A percentile compares a stretch with the other conserved stretches of the same genome.
Evolutionary conservation across 2,888 invertebrate genomes (phyloP).

Genomic region (Trissoscelio sp.): DNA sequence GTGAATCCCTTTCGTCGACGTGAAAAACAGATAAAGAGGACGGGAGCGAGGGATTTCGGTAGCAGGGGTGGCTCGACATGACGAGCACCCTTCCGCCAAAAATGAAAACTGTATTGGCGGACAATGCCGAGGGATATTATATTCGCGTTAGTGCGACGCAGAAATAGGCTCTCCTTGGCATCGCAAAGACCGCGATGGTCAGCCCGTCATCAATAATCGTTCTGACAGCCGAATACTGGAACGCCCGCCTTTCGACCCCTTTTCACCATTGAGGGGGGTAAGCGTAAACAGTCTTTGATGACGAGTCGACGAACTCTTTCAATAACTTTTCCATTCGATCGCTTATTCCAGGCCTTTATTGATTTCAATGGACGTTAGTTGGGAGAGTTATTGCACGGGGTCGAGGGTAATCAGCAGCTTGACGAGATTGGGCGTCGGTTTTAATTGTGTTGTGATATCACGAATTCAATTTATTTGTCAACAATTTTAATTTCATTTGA

Average conservation of each 20-base stretch:
- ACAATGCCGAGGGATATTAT: constrained; percentile 65
- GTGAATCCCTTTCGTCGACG: constrained; percentile 65
- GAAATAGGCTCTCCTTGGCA: constrained; percentile 61
- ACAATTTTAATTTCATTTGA: too few relatives aligned
- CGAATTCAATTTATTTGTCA: not conserved
- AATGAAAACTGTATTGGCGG: constrained; percentile 70
- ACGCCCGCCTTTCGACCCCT: constrained; percentile 65
- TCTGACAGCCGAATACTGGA: constrained; percentile 68
- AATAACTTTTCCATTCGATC: constrained; percentile 58
- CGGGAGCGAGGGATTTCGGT: constrained; percentile 47
- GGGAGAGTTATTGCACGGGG: constrained; percentile 13
- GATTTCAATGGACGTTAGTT: constrained; percentile 37
- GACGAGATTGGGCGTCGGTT: not conserved
- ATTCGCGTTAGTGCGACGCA: constrained; percentile 66
- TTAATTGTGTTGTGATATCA: constrained; percentile 4
- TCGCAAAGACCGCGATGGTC: constrained; percentile 66
- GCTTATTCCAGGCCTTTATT: constrained; percentile 45
- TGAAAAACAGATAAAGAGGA: constrained; percentile 58
- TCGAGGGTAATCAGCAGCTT: constrained; percentile 13
- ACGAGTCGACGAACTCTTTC: constrained; percentile 67
- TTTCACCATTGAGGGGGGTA: constrained; percentile 41
- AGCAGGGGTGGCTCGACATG: constrained; percentile 37
- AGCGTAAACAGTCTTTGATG: constrained; percentile 69
- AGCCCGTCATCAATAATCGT: constrained; percentile 68
- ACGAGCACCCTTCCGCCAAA: constrained; percentile 65